Evolutionary conservation across 30 jellyfish, hydroid and myxozoan species (phyloP).

Genomic region (Chrysaora quinquecirrha): DNA sequence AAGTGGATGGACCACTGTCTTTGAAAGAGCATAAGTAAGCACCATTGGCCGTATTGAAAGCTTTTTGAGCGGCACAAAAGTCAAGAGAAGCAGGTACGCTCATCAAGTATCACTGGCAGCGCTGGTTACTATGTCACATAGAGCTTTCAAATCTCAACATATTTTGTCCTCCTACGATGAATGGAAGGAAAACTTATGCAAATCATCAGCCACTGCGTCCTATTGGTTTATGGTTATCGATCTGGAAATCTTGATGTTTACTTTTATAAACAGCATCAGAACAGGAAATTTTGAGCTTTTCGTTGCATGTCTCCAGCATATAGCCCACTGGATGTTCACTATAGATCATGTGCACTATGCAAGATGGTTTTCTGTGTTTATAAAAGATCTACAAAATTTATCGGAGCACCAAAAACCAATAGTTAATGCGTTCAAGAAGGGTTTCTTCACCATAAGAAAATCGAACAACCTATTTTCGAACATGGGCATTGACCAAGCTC

Average conservation of each 20-base stretch:
- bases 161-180: constrained; percentile 5
- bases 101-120: constrained; percentile 39
- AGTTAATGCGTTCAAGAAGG: constrained; percentile 14
- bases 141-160: constrained; percentile 15
- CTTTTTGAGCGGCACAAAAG: neutral
- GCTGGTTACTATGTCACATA: neutral
- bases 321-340: constrained; percentile 40
- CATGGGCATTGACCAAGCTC: constrained; percentile 40
- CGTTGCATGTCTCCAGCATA: neutral
- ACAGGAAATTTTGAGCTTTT: constrained; percentile 14
- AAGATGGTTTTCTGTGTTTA: constrained; percentile 25
- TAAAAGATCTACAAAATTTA: neutral
- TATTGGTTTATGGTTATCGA: constrained; percentile 25
- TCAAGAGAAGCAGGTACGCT: constrained; percentile 17
- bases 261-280: constrained; percentile 11
- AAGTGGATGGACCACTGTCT: constrained; percentile 31
- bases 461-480: constrained; percentile 3
- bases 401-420: neutral
- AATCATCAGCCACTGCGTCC: neutral
- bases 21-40: constrained; percentile 36
- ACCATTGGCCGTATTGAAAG: constrained; percentile 23
- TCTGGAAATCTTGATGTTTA: constrained; percentile 5
- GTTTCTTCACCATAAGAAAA: constrained; percentile 13
- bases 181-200: constrained; percentile 8
- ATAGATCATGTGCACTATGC: constrained; percentile 35